phyloP scores from a whole-genome alignment of 1,140 invertebrate species.

The Lineus longissimus region DNA sequence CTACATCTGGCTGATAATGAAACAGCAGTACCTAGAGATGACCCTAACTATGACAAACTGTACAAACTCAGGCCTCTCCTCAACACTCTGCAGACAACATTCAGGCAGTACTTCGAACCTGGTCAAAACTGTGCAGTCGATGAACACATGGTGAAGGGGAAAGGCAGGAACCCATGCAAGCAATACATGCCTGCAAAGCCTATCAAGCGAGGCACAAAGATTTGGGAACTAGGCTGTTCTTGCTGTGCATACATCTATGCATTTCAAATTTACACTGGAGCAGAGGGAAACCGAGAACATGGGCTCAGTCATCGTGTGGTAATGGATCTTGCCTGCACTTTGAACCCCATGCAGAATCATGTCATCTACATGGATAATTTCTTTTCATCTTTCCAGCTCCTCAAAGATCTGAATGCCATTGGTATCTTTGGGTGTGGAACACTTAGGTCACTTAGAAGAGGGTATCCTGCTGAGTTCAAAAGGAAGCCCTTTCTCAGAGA shows the following conservation, averaged over 20 bases:
- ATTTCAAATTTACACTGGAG: slow-evolving; percentile 19
- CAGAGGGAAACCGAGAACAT: not conserved
- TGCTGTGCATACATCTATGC: slow-evolving; percentile 16
- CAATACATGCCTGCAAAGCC: slow-evolving; percentile 30
- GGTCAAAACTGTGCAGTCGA: slow-evolving; percentile 24
- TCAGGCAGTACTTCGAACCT: slow-evolving; percentile 10
- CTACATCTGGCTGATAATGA: not conserved
- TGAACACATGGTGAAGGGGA: slow-evolving; percentile 28
- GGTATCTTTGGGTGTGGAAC: not conserved
- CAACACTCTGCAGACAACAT: slow-evolving; percentile 1
- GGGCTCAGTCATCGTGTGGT: not conserved
- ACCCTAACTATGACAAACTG: not conserved
- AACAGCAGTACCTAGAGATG: not conserved
- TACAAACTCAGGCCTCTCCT: slow-evolving; percentile 4
- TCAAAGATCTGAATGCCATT: not conserved
- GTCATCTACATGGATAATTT: not conserved
- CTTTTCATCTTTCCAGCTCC: not conserved
- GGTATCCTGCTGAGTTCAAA: not conserved
- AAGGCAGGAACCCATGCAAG: slow-evolving; percentile 17
- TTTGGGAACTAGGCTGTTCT: slow-evolving; percentile 19
- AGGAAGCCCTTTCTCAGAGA: too few species aligned
- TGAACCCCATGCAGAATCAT: not conserved
- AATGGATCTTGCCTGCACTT: not conserved
- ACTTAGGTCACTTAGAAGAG: not conserved
- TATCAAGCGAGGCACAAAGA: slow-evolving; percentile 30